Percentiles rank a stretch among this genome's conserved stretches.
Conservation (phyloP, 1,140 invertebrate species). For the Drosophila dunni region DNA sequence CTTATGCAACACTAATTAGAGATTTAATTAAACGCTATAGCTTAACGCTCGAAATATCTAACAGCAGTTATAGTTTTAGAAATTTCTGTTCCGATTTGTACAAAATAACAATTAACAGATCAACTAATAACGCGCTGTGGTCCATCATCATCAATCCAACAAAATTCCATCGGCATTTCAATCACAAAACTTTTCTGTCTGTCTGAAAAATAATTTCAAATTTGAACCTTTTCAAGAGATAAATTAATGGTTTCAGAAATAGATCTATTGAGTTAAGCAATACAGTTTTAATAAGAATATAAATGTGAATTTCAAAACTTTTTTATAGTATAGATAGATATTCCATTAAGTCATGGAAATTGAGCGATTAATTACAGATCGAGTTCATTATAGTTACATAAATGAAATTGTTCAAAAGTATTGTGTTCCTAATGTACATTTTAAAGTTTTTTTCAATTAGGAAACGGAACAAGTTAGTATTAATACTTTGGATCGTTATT, state of each 20-base stretch:
- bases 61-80: constrained; percentile 28
- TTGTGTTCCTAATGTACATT: constrained; percentile 17
- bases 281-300: constrained; percentile 1
- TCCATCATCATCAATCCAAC: not conserved
- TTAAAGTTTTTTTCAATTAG: constrained; percentile 6
- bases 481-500: not conserved
- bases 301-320: not conserved
- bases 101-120: constrained; percentile 14
- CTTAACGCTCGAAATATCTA: constrained; percentile 24
- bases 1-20: constrained; percentile 45
- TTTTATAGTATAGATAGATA: constrained; percentile 24
- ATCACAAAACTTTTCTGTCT: constrained; percentile 10
- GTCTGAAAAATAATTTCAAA: constrained; percentile 2
- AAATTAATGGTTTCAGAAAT: constrained; percentile 34
- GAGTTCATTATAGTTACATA: not conserved
- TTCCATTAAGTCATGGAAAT: constrained; percentile 1
- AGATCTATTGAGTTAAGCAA: constrained; percentile 3
- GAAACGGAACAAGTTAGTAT: constrained; percentile 10
- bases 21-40: constrained; percentile 31
- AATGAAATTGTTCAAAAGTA: constrained; percentile 1
- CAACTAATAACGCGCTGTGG: constrained; percentile 23
- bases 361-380: constrained; percentile 2
- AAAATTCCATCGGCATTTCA: constrained; percentile 33
- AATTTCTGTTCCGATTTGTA: constrained; percentile 22
- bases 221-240: constrained; percentile 1